Base-by-base conservation (phyloP, 2,113 vertebrate species). In the Dipodomys stephensi region DNA sequence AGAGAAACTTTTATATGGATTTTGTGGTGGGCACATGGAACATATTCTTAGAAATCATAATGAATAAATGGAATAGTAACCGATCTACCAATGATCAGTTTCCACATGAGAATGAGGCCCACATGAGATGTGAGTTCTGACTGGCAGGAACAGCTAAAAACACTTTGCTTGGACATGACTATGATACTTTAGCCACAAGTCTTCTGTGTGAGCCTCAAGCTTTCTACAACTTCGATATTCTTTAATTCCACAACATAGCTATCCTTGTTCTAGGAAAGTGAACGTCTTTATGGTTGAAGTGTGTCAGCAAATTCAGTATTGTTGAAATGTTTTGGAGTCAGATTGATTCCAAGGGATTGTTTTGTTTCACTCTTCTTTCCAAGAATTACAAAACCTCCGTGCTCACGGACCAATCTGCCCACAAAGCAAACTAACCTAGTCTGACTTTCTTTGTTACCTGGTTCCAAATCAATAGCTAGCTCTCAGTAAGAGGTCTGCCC, bases 381-480 rank as follows among this genome's bases (percentile, higher is more conserved):
- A 83, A 76, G 65, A 85, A 44, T 85, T 39, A 85, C 15, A 81
- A 72, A 77, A 74, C 20, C 20, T 92, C 25, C n/a, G n/a, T 78
- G 60, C n/a, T 90, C n/a, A 67, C n/a, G 11, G n/a, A 60, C 13
- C 15, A 82, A 7, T 35, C 30, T 87, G 91, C 27, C 32, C 20
- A 83, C n/a, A 35, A 91, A 84, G n/a, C 12, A 72, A 73, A 90
- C 12, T 30, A 76, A 76, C 16, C 18, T 32, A 68, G 1, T 53
- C 71, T 35, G 18, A 90, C 13, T 49, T 91, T 84, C 25, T 80
- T 89, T 46, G 32, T 32, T 73, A 32, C 27, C 76, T 91, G 83
- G 8, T 68, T 87, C 74, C 67, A 91, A 83, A 94, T 92, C 74
- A 64, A n/a, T 91, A 83, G 91, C 92, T 96, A 97, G 96, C 90